These are phyloP conservation scores for Pantelozetes paolii DNA, from an alignment of 2,888 invertebrate genomes.

Conservation along the genomic window DNA sequence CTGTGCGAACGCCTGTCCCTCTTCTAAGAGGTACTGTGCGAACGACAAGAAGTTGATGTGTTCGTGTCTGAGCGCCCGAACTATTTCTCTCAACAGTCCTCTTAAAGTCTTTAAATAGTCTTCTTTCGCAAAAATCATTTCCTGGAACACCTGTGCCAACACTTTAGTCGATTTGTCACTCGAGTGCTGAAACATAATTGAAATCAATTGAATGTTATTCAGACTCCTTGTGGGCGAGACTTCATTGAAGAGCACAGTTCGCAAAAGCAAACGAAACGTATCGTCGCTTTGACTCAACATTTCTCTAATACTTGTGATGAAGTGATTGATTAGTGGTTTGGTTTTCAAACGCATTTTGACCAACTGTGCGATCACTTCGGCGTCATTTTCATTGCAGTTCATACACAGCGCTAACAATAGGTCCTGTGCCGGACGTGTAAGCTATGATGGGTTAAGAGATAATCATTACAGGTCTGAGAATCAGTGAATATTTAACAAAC, in stretches of 20 bases:
- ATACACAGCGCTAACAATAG: constrained; percentile 81
- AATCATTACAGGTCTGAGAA: neutral
- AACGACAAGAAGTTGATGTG: constrained; percentile 36
- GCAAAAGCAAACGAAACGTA: constrained; percentile 76
- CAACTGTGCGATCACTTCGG: constrained; percentile 74
- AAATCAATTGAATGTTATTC: constrained; percentile 88
- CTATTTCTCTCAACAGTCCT: constrained; percentile 79
- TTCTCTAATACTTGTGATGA: constrained; percentile 82
- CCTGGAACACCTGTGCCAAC: constrained; percentile 60
- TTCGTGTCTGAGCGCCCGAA: constrained; percentile 69
- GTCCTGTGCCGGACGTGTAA: constrained; percentile 86
- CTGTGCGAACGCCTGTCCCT: constrained; percentile 51
- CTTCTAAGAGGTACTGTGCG: constrained; percentile 24
- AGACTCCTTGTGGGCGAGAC: constrained; percentile 80
- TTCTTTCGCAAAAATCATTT: constrained; percentile 77
- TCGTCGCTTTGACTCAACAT: constrained; percentile 78
- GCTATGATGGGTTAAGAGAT: constrained; percentile 49
- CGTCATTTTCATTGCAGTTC: constrained; percentile 73
- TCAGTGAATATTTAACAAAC: neutral
- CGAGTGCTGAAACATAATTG: constrained; percentile 78
- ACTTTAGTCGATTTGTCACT: constrained; percentile 71
- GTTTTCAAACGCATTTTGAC: constrained; percentile 88
- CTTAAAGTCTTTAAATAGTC: constrained; percentile 84
- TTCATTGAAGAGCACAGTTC: constrained; percentile 91
- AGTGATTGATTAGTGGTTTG: constrained; percentile 83